Percentiles rank a stretch among this genome's conserved stretches.
phyloP scores from a whole-genome alignment of 1,140 invertebrate species.

The Amyelois transitella region DNA sequence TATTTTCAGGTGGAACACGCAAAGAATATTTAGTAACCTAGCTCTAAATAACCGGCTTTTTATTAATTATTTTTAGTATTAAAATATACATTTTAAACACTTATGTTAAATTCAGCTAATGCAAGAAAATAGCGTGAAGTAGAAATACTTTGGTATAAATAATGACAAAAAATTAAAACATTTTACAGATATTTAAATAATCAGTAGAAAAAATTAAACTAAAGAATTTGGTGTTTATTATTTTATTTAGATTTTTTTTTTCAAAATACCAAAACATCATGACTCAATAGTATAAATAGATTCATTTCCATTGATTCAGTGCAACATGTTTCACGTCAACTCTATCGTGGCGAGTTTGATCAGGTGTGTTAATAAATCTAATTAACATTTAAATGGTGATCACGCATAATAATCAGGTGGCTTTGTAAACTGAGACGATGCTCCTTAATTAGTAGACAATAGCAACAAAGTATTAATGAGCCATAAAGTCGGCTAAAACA shows the following conservation, averaged over 20 bases:
- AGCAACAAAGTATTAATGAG: conserved; percentile 46
- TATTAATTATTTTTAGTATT: too few species aligned
- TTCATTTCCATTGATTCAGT: conserved; percentile 16
- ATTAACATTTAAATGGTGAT: conserved; percentile 72
- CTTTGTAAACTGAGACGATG: conserved; percentile 52
- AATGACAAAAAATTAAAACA: too few species aligned
- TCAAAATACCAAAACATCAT: not conserved
- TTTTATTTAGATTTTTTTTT: not conserved
- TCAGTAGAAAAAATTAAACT: too few species aligned
- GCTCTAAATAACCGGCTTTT: too few species aligned
- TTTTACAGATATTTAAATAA: too few species aligned
- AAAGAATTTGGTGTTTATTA: too few species aligned
- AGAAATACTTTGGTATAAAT: too few species aligned
- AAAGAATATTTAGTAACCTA: too few species aligned
- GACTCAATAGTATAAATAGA: conserved; percentile 17
- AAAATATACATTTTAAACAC: too few species aligned
- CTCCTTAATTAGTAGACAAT: conserved; percentile 64
- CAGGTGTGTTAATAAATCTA: conserved; percentile 63
- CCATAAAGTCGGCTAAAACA: conserved; percentile 44
- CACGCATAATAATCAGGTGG: conserved; percentile 69
- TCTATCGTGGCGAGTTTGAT: conserved; percentile 39
- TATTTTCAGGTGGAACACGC: too few species aligned
- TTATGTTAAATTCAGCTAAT: too few species aligned
- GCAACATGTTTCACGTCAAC: conserved; percentile 24
- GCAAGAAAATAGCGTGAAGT: too few species aligned